phyloP scores from a whole-genome alignment of 2,797 vertebrate species.

The Lates japonicus region DNA sequence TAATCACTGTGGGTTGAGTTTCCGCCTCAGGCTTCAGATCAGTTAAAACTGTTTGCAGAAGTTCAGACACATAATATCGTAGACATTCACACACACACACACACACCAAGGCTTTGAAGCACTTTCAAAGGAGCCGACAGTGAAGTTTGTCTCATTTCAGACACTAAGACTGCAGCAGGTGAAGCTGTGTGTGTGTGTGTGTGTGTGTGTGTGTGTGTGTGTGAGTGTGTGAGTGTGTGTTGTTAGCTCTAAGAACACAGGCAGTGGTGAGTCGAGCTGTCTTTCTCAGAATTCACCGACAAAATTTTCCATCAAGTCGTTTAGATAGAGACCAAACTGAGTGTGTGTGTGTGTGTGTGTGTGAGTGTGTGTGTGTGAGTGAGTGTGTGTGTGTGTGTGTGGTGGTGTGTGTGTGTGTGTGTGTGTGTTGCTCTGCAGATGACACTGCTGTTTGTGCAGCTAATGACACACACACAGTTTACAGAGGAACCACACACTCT shows the following conservation, averaged over 20 bases:
- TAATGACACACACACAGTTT: no score
- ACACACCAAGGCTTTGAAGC: not conserved
- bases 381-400: no score
- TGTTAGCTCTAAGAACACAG: conserved; percentile 42
- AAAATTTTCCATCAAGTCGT: conserved; percentile 25
- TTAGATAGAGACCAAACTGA: not conserved
- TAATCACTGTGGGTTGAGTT: conserved; percentile 44
- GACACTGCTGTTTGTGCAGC: no score
- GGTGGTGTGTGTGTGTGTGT: no score
- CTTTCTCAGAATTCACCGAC: conserved; percentile 54
- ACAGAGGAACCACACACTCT: no score
- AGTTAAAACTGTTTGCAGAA: conserved; percentile 37
- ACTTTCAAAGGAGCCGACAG: not conserved
- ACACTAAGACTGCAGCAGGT: not conserved
- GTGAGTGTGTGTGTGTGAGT: not conserved
- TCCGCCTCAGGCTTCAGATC: conserved; percentile 48
- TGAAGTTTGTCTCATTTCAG: not conserved
- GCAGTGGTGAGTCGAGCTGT: conserved; percentile 46
- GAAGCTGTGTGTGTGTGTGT: not conserved
- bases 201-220: not conserved
- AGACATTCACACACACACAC: not conserved
- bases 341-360: not conserved
- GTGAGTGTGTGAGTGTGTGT: not conserved
- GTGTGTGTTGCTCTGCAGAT: no score
- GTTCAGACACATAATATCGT: not conserved